Base-by-base conservation (phyloP, 2,797 vertebrate genomes). In the Eurystomus glaucurus region DNA sequence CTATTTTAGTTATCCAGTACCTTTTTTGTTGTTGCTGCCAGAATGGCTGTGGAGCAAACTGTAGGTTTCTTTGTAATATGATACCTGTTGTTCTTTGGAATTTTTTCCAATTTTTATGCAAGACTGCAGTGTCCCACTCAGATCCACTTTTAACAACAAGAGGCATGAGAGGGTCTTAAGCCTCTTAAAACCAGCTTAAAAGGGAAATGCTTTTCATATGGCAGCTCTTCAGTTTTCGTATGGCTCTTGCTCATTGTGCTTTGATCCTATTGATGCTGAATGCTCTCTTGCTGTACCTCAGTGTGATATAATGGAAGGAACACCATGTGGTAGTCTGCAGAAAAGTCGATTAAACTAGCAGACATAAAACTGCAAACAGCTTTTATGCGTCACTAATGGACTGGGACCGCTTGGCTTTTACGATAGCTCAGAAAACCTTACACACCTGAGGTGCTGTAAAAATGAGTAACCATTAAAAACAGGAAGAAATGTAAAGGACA, bases 301-400 rank as follows among this genome's bases (percentile, higher is more conserved):
- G 51, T 91, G 65, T 95, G 88, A 97, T 96, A 95, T 94, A 97
- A 95, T 57, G 90, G 64, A 76, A 94, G 68, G 85, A 87, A 72
- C 71, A 68, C 90, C 93, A 89, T 95, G 77, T 93, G 84, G 96
- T 88, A 95, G 80, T 93, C 77, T 64, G 75, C 93, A 94, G 93
- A 97, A 97, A 97, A 96, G 94, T 95, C 71, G 71, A 89, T 86
- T 93, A 97, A 95, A 97, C 95, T 85, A 85, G 93, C 93, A 97
- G 88, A 95, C 90, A 96, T 90, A 97, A 96, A 98, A 96, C 75
- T 89, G 90, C 66, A 90, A 93, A 96, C 95, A 86, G 91, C 94
- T 97, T 97, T 97, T 95, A 95, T 17, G 31, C 60, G 29, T 71
- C 85, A 85, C 80, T 97, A 93, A 96, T 97, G 95, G 88, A 94